Base-by-base conservation (phyloP, 1,140 invertebrate genomes). In the Stegodyphus mimosarum region DNA sequence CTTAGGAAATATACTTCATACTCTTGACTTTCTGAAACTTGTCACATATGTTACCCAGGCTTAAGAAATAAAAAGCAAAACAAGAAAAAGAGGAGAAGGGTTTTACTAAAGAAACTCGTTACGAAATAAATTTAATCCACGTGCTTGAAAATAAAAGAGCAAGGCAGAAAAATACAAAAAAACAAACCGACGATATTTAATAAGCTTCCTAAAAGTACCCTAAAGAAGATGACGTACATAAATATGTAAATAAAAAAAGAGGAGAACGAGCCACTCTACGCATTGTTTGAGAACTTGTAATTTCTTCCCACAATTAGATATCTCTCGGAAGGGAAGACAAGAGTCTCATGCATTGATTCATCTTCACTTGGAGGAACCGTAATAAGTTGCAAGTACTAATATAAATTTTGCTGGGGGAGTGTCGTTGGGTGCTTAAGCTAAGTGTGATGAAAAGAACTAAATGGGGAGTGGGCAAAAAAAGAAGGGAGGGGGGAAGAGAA, bases 261-360 rank as follows among this genome's bases (percentile, higher is more conserved):
- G 48, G 55, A 5, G 10, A 15, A 52, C 10, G 48, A 66, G 60
- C 13, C 10, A 17, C 48, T 48, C 48, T 70, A 11, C 17, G 50
- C 52, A 81, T 81, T 81, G 78, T 81, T 81, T 71, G 69, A 81
- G 67, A 81, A 71, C 78, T 81, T 81, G 78, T 81, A 81, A 81
- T 71, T 71, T 71, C 78, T 63, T 48, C 53, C 78, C 69, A 81
- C 78, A 81, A 81, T 81, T 81, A 81, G 69, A 72, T 49, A 81
- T 11, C 64, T 69, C 15, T 17, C 17, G 67, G 49, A 50, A 64
- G 69, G 15, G 18, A n/a, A 6, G 17, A 17, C 33, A 69, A 48
- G 63, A 48, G 51, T 7, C 66, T 70, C 50, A 79, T 70, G 76
- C 76, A 69, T 79, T 51, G 66, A 71, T 71, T 80, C 49, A 50